phyloP scores from a whole-genome alignment of 2,113 vertebrate genomes.

The Stercorarius parasiticus region DNA sequence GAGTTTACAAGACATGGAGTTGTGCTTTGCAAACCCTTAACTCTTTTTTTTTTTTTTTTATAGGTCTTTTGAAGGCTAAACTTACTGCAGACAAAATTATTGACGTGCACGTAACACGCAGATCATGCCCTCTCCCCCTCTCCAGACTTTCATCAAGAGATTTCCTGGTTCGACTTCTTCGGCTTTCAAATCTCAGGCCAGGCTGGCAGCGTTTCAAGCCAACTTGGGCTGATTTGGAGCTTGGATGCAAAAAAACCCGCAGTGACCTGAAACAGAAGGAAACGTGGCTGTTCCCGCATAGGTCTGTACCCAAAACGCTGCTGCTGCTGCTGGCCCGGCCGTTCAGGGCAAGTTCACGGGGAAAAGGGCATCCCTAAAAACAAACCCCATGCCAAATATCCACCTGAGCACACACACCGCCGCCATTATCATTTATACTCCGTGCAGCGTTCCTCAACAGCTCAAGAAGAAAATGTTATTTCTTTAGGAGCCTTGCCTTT shows the following conservation, averaged over 20 bases:
- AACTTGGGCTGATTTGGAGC: neutral
- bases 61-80: neutral
- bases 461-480: neutral
- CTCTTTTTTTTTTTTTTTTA: neutral
- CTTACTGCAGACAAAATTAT: neutral
- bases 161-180: constrained; percentile 5
- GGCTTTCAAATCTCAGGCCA: neutral
- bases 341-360: accelerated
- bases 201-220: neutral
- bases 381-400: neutral
- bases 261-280: neutral
- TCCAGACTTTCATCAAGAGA: neutral
- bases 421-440: no score
- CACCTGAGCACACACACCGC: neutral
- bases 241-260: neutral
- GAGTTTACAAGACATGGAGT: neutral
- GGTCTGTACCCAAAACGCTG: neutral
- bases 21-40: neutral
- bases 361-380: neutral
- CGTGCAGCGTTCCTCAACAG: neutral
- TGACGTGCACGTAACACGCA: neutral
- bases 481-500: neutral
- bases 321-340: neutral
- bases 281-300: neutral
- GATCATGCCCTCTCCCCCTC: neutral